Evolutionary conservation across 2,888 invertebrate genomes (phyloP).

Genomic region (Poecilus cupreus): DNA sequence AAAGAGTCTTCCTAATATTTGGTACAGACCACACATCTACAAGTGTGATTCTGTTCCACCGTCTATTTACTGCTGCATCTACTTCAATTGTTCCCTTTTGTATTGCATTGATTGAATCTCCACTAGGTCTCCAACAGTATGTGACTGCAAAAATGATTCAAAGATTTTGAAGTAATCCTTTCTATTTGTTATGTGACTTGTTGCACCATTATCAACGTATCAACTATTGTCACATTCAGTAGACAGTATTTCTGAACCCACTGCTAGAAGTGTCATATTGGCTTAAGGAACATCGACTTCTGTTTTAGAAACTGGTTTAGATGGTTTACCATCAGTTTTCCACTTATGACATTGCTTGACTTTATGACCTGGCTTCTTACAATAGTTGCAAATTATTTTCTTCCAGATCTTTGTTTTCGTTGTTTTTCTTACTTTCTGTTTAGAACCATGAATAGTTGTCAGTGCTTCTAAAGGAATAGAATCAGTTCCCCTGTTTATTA

Average conservation of each 20-base stretch:
- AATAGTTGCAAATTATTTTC: slow-evolving; percentile 3
- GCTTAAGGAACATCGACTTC: neutral
- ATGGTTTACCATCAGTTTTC: slow-evolving; percentile 14
- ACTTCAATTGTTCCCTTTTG: neutral
- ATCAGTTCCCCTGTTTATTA: neutral
- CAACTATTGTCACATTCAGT: neutral
- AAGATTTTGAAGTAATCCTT: too few species aligned
- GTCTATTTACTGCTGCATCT: neutral
- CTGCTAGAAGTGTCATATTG: too few species aligned
- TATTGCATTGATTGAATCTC: too few species aligned
- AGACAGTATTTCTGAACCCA: neutral
- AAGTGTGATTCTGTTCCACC: neutral
- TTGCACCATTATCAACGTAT: neutral
- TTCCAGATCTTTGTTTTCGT: neutral
- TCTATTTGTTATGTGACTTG: too few species aligned
- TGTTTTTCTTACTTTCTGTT: neutral
- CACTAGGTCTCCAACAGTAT: too few species aligned
- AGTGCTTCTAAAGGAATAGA: neutral
- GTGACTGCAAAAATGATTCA: too few species aligned
- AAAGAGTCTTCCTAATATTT: neutral
- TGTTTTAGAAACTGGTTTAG: neutral
- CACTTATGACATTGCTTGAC: slow-evolving; percentile 27
- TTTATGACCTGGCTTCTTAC: slow-evolving; percentile 28
- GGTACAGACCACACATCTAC: neutral
- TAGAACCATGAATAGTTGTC: neutral